These are phyloP conservation scores for Panagrolaimus sp. DNA, from an alignment of 1,140 invertebrate genomes.

Conservation along the genomic window DNA sequence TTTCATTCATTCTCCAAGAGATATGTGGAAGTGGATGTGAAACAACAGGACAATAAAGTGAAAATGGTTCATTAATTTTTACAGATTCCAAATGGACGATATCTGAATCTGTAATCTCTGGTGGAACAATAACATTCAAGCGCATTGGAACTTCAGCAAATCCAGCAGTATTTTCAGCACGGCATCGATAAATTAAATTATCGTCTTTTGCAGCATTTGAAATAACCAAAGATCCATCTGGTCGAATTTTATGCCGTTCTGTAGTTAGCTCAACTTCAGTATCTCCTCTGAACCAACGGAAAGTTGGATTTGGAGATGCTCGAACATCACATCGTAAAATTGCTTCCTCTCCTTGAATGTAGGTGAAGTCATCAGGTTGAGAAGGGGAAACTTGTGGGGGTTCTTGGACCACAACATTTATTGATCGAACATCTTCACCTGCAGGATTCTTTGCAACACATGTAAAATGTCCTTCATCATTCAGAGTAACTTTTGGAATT, in stretches of 20 bases:
- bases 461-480: conserved; percentile 67
- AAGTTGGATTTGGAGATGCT: conserved; percentile 24
- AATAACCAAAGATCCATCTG: conserved; percentile 65
- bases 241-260: conserved; percentile 15
- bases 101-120: conserved; percentile 37
- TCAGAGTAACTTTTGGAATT: neutral
- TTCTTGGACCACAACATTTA: neutral
- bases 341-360: conserved; percentile 25
- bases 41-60: conserved; percentile 44
- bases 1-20: conserved; percentile 32
- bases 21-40: conserved; percentile 35
- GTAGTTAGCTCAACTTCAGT: conserved; percentile 16
- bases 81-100: conserved; percentile 28
- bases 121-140: conserved; percentile 60
- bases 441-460: conserved; percentile 77
- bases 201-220: conserved; percentile 67
- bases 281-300: conserved; percentile 31
- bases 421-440: conserved; percentile 63
- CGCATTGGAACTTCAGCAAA: conserved; percentile 62
- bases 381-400: neutral
- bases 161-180: conserved; percentile 66
- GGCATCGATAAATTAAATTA: conserved; percentile 63
- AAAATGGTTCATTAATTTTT: conserved; percentile 32
- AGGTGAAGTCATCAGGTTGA: conserved; percentile 21
- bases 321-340: conserved; percentile 30